These are phyloP conservation scores for Cheiracanthium punctorium DNA, from an alignment of 2,888 invertebrate genomes.

Conservation along the genomic window DNA sequence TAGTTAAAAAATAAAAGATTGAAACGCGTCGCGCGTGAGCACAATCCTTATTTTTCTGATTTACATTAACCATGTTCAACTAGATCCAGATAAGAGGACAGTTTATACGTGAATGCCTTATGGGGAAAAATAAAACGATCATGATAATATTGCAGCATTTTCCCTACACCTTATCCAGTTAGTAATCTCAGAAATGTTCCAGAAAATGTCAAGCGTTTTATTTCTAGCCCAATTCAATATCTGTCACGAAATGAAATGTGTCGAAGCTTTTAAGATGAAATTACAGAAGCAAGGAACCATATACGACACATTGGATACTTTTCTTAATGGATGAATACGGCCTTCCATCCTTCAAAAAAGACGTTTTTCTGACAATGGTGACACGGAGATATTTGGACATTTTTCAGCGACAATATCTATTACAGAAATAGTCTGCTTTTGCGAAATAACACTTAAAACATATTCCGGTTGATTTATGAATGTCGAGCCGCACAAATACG, in stretches of 20 bases:
- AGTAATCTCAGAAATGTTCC: not conserved
- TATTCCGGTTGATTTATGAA: not conserved
- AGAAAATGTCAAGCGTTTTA: not conserved
- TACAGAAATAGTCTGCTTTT: slow-evolving; percentile 3
- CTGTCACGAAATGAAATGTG: slow-evolving; percentile 27
- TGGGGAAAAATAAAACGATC: too few species aligned
- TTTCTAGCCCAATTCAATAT: not conserved
- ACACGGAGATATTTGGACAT: slow-evolving; percentile 23
- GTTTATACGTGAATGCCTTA: too few species aligned
- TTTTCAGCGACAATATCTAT: slow-evolving; percentile 41
- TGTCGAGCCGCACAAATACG: not conserved
- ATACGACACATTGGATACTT: slow-evolving; percentile 45
- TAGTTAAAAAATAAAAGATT: too few species aligned
- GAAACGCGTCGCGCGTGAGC: too few species aligned
- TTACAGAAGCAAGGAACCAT: slow-evolving; percentile 1
- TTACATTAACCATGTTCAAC: too few species aligned
- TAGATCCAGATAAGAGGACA: too few species aligned
- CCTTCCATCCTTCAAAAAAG: slow-evolving; percentile 52
- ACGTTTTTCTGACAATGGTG: slow-evolving; percentile 37
- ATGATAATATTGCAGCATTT: too few species aligned
- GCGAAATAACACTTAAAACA: not conserved
- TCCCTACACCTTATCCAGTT: not conserved
- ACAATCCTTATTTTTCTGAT: too few species aligned
- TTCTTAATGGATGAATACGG: slow-evolving; percentile 59
- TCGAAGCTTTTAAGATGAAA: slow-evolving; percentile 30